phyloP scores from a whole-genome alignment of 2,113 vertebrate genomes.

The Sceloporus tristichus region DNA sequence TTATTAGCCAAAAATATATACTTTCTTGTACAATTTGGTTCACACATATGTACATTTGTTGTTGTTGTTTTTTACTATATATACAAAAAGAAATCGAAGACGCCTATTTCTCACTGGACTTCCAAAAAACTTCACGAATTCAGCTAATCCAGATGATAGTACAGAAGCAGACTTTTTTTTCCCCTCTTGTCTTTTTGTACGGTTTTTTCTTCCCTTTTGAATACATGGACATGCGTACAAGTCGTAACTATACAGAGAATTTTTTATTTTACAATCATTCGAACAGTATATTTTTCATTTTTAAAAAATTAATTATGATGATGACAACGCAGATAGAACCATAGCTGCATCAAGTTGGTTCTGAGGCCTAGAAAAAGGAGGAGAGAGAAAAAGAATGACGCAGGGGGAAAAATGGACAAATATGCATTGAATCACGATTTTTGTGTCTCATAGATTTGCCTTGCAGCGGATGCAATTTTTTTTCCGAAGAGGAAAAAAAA shows the following conservation, averaged over 20 bases:
- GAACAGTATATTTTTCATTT: constrained; percentile 62
- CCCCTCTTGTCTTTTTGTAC: not conserved
- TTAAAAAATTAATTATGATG: constrained; percentile 82
- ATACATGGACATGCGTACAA: constrained; percentile 98
- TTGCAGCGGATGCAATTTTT: not conserved
- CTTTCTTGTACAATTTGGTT: constrained; percentile 99
- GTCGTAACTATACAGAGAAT: constrained; percentile 91
- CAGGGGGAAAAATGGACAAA: constrained; percentile 38
- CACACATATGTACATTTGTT: constrained; percentile 98
- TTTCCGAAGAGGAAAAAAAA: not conserved
- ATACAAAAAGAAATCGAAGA: constrained; percentile 92
- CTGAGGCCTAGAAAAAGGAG: constrained; percentile 88
- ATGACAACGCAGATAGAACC: constrained; percentile 86
- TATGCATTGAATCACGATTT: constrained; percentile 24
- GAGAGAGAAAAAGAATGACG: constrained; percentile 46
- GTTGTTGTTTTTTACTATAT: constrained; percentile 88
- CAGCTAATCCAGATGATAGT: constrained; percentile 88
- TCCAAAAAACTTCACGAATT: constrained; percentile 85
- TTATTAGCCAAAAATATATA: constrained; percentile 99
- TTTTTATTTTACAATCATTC: constrained; percentile 88
- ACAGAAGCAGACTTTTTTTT: constrained; percentile 82
- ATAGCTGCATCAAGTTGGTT: constrained; percentile 91
- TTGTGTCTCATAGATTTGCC: not conserved
- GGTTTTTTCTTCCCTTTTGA: constrained; percentile 73
- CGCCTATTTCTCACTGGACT: constrained; percentile 91